Percentiles rank a stretch among this genome's conserved stretches.
Conservation (phyloP, 2,113 vertebrate genomes). For the Onychostoma macrolepis region DNA sequence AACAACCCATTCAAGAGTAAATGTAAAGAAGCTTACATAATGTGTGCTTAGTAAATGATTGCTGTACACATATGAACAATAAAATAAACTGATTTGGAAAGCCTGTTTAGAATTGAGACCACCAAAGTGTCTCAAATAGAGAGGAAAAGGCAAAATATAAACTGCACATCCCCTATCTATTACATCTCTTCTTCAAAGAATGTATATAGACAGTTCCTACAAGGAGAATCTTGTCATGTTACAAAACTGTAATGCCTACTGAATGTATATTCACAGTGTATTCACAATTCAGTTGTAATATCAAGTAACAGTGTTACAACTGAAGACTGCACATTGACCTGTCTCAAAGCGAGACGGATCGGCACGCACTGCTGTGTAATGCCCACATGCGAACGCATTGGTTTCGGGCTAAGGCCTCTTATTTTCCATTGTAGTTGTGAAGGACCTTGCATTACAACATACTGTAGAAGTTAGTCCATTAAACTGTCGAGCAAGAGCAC, state of each 20-base stretch:
- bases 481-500: neutral
- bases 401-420: neutral
- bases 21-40: conserved; percentile 24
- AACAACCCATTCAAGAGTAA: conserved; percentile 30
- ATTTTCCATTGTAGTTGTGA: neutral
- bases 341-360: neutral
- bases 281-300: neutral
- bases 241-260: neutral
- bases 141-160: neutral
- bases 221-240: neutral
- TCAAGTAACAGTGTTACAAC: neutral
- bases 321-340: neutral
- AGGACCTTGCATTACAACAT: neutral
- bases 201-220: conserved; percentile 1
- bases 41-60: neutral
- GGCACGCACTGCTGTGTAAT: neutral
- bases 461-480: neutral
- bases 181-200: conserved; percentile 22
- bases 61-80: neutral
- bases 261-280: neutral
- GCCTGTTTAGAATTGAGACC: neutral
- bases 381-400: neutral
- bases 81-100: neutral
- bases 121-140: neutral
- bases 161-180: neutral